phyloP scores from a whole-genome alignment of 2,113 vertebrate species.

The Romanogobio albipinnatus region DNA sequence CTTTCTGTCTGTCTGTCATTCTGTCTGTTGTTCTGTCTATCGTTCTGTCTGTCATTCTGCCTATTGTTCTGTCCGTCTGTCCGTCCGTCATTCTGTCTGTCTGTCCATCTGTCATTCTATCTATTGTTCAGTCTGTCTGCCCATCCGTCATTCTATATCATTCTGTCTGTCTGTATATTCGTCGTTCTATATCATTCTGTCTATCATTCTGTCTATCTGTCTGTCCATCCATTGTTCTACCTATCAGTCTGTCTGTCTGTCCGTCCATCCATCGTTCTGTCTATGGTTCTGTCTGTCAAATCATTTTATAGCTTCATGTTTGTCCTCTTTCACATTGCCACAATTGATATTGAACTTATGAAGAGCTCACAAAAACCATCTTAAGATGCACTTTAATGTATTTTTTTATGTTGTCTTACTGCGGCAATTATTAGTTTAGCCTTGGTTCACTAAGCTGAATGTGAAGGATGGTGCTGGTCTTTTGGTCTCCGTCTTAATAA shows the following conservation, averaged over 20 bases:
- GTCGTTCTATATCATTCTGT: not conserved
- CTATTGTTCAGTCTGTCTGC: not conserved
- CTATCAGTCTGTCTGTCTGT: not conserved
- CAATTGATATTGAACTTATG: not conserved
- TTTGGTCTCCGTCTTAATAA: slow-evolving; percentile 42
- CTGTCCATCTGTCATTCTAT: not conserved
- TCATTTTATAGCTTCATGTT: not conserved
- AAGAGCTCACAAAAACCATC: not conserved
- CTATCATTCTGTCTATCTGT: not conserved
- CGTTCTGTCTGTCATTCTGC: not conserved
- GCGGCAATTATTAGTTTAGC: not conserved
- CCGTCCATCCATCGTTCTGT: not conserved
- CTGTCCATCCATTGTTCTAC: not conserved
- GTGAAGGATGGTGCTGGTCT: not conserved
- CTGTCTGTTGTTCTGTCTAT: not conserved
- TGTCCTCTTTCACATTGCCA: not conserved
- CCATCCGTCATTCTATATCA: not conserved
- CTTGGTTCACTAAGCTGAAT: not conserved
- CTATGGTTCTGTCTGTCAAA: not conserved
- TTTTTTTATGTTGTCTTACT: not conserved
- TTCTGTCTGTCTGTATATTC: too few species aligned
- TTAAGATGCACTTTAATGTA: not conserved
- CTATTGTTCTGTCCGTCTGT: not conserved
- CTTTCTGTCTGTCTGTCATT: not conserved
- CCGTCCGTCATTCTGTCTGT: not conserved